Evolutionary conservation across 2,888 invertebrate genomes (phyloP).

Genomic region (Ametastegia equiseti): DNA sequence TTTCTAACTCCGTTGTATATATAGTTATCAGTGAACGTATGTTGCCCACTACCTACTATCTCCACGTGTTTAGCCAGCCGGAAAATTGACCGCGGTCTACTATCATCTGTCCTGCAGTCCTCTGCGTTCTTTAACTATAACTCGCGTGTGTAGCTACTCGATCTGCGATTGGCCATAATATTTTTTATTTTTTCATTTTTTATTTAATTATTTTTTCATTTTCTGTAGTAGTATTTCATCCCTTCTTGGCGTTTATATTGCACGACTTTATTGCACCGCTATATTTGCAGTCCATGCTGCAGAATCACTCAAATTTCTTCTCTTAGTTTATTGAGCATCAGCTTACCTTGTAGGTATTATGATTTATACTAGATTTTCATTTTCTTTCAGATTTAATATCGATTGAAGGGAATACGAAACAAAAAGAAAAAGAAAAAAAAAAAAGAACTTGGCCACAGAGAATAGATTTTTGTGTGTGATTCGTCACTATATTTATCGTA

Average conservation of each 20-base stretch:
- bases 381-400: too few relatives aligned
- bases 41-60: not conserved
- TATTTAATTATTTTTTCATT: not conserved
- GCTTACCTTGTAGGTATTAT: too few relatives aligned
- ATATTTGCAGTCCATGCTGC: too few relatives aligned
- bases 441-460: too few relatives aligned
- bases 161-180: not conserved
- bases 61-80: slow-evolving; percentile 32
- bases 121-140: not conserved
- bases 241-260: not conserved
- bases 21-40: not conserved
- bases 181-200: not conserved
- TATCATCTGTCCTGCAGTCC: not conserved
- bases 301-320: too few relatives aligned
- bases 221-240: too few relatives aligned
- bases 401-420: too few relatives aligned
- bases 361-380: too few relatives aligned
- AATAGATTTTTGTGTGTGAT: too few relatives aligned
- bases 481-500: too few relatives aligned
- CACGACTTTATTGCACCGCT: not conserved
- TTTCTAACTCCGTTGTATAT: not conserved
- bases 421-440: too few relatives aligned
- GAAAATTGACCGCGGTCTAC: slow-evolving; percentile 16
- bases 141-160: not conserved
- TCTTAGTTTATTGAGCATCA: too few relatives aligned